phyloP scores from a whole-genome alignment of 53 echinoderm and acorn worm genomes.

The Henricia sp. region DNA sequence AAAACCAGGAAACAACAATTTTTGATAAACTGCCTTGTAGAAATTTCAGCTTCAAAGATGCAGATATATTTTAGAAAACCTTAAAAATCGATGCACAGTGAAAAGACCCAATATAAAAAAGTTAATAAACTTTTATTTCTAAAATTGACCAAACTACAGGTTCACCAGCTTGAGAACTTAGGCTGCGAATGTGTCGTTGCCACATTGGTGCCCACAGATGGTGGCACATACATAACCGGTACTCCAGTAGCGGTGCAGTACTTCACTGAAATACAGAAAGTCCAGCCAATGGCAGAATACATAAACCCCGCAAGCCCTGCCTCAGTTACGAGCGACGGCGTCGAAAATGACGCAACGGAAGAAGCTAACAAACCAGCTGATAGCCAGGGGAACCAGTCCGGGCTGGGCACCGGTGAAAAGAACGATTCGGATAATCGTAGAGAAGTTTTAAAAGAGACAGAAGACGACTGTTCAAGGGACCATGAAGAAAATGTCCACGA shows the following conservation, averaged over 20 bases:
- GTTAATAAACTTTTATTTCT: not conserved
- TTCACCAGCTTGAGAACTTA: slow-evolving; percentile 79
- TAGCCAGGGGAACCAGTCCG: slow-evolving; percentile 18
- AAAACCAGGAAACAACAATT: not conserved
- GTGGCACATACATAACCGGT: slow-evolving; percentile 90
- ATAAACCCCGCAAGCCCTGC: slow-evolving; percentile 48
- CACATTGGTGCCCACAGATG: slow-evolving; percentile 75
- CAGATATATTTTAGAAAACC: not conserved
- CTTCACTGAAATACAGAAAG: slow-evolving; percentile 91
- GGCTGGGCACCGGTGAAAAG: slow-evolving; percentile 16
- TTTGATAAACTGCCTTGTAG: no score
- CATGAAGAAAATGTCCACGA: slow-evolving; percentile 51
- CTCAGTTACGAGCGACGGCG: slow-evolving; percentile 45
- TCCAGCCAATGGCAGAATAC: slow-evolving; percentile 82
- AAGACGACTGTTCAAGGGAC: slow-evolving; percentile 21
- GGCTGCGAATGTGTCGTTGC: slow-evolving; percentile 92
- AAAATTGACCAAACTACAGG: slow-evolving; percentile 58
- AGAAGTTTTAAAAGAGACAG: slow-evolving; percentile 12
- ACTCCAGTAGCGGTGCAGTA: slow-evolving; percentile 86
- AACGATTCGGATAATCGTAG: slow-evolving; percentile 2
- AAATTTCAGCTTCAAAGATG: no score
- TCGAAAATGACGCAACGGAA: slow-evolving; percentile 26
- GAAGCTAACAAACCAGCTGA: not conserved
- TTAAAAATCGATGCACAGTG: no score
- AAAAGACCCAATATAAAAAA: not conserved